Evolutionary conservation across 2,888 invertebrate genomes (phyloP).

Genomic region (Andrena camellia): DNA sequence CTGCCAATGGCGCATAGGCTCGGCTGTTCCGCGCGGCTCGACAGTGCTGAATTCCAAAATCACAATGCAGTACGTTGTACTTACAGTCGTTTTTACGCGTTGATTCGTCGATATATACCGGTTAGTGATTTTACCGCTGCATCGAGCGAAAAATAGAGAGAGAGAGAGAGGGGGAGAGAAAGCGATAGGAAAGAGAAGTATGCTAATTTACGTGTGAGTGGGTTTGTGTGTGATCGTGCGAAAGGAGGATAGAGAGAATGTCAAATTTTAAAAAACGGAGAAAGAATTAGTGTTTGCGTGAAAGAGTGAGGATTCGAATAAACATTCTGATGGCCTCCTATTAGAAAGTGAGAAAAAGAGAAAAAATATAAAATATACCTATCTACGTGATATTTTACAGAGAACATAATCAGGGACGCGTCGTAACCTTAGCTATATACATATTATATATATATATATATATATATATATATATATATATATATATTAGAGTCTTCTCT

Average conservation of each 20-base stretch:
- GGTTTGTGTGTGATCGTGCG: slow-evolving; percentile 17
- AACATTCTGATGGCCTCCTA: slow-evolving; percentile 59
- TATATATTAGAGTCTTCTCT: slow-evolving; percentile 63
- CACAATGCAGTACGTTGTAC: slow-evolving; percentile 84
- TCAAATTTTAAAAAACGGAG: slow-evolving; percentile 14
- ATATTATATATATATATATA: slow-evolving; percentile 53
- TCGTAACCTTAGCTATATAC: slow-evolving; percentile 72
- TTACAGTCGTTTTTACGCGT: slow-evolving; percentile 79
- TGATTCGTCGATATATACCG: slow-evolving; percentile 73
- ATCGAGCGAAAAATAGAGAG: slow-evolving; percentile 51
- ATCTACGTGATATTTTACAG: slow-evolving; percentile 82
- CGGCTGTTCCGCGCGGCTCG: slow-evolving; percentile 72
- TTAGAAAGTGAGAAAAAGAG: slow-evolving; percentile 57
- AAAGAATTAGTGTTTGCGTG: background rate
- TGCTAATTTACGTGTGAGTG: slow-evolving; percentile 23
- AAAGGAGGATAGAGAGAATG: background rate
- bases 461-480: slow-evolving; percentile 50
- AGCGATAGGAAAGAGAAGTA: background rate
- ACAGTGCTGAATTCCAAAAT: slow-evolving; percentile 82
- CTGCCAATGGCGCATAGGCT: slow-evolving; percentile 74
- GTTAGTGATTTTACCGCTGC: slow-evolving; percentile 71
- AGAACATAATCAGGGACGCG: slow-evolving; percentile 82
- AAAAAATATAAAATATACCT: slow-evolving; percentile 67
- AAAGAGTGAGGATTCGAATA: slow-evolving; percentile 26
- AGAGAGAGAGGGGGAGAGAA: slow-evolving; percentile 26